A percentile compares a stretch with the other conserved stretches of the same genome.
phyloP scores from a whole-genome alignment of 2,113 vertebrate genomes.

The Chrysochloris asiatica region DNA sequence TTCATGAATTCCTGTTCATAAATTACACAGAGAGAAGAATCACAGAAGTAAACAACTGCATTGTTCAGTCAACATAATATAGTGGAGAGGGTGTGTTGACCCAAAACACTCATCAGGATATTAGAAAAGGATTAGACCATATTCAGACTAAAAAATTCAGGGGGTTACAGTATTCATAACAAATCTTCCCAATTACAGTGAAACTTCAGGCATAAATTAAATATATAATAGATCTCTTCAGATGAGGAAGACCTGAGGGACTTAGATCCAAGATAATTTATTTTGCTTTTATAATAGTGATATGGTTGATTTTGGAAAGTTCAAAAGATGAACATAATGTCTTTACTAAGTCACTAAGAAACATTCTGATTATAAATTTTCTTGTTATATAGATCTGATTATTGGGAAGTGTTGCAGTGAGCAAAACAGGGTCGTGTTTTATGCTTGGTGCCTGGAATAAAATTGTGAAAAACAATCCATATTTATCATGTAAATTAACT shows the following conservation, averaged over 20 bases:
- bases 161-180: neutral
- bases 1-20: no score
- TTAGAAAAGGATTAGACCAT: neutral
- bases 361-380: neutral
- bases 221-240: neutral
- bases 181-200: neutral
- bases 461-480: neutral
- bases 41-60: neutral
- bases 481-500: no score
- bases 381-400: neutral
- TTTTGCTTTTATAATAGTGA: neutral
- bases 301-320: neutral
- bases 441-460: neutral
- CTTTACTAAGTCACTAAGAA: neutral
- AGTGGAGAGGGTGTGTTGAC: neutral
- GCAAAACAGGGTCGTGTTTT: neutral
- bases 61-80: neutral
- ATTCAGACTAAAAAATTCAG: conserved; percentile 31
- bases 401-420: neutral
- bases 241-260: neutral
- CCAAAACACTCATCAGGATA: neutral
- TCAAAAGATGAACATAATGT: neutral
- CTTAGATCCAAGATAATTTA: neutral
- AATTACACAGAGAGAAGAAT: conserved; percentile 11
- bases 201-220: neutral